Evolutionary conservation across 2,888 invertebrate species (phyloP).

Genomic region (Baccha elongata): DNA sequence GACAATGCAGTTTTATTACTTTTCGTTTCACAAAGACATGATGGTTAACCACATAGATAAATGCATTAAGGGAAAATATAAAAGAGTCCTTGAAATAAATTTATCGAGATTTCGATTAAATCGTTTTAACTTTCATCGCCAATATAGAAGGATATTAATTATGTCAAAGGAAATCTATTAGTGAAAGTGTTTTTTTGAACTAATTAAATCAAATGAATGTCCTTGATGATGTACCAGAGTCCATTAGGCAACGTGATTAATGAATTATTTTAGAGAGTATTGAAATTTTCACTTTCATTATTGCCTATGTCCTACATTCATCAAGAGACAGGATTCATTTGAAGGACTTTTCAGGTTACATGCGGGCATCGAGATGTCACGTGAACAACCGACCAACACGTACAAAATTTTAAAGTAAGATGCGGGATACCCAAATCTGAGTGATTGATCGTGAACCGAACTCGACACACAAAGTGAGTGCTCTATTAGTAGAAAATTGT

Average conservation of each 20-base stretch:
- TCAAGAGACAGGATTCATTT: not conserved
- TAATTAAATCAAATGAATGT: constrained; percentile 56
- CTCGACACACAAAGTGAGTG: constrained; percentile 17
- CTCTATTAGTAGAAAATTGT: constrained; percentile 10
- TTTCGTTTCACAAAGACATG: not conserved
- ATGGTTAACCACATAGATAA: constrained; percentile 20
- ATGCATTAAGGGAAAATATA: constrained; percentile 7
- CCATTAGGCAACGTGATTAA: constrained; percentile 30
- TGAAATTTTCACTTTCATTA: not conserved
- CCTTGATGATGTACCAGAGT: constrained; percentile 17
- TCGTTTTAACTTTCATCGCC: constrained; percentile 5
- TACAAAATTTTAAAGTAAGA: constrained; percentile 14
- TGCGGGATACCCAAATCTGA: constrained; percentile 29
- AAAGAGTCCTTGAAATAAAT: constrained; percentile 20
- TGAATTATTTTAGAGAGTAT: constrained; percentile 30
- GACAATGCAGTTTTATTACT: constrained; percentile 60
- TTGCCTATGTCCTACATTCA: not conserved
- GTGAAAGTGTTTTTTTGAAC: constrained; percentile 4
- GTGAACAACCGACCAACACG: constrained; percentile 22
- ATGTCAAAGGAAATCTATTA: constrained; percentile 39
- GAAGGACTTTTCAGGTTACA: not conserved
- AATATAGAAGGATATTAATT: constrained; percentile 21
- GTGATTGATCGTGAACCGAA: too few species aligned
- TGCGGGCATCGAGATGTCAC: constrained; percentile 10
- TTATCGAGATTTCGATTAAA: constrained; percentile 40